Base-by-base conservation (phyloP, 1,140 invertebrate species). In the Cephus cinctus region DNA sequence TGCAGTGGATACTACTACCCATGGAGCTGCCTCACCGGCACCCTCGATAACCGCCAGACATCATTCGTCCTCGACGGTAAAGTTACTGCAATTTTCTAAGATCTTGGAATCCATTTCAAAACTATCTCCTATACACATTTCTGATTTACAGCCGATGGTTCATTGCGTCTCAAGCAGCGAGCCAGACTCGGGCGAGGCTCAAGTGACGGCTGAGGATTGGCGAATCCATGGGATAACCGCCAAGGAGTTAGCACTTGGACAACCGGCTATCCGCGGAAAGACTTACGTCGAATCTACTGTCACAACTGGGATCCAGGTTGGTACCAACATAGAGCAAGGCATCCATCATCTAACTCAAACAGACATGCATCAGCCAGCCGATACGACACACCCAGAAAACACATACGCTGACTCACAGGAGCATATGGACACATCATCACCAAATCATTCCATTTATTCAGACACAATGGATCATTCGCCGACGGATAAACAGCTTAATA, bases 101-200 rank as follows among this genome's bases (percentile, higher is more conserved):
- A 34, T 11, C 15, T 34, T 34, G 5, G 11, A 11, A 5, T 34
- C 5, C 5, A 15, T 8, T 34, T 34, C 5, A 34, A 34, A 34
- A 5, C 4, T 8, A 6, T 42, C 21, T 42, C n/a, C 27, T n/a
- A 25, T 12, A 45, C 2, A 36, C 12, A 31, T 34, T 27, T 22
- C 50, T 11, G n/a, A 5, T 53, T 78, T 78, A 27, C 69, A 89
- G 86, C 83, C 84, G 2, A 89, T 89, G 86, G 89, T 92, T 14
- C 88, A 91, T 68, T 91, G 87, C 64, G 85, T 91, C 36, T 91
- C 89, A 2, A 90, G 88, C 61, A 90, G 88, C 62, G 87, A 90
- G 63, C 86, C 85, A 9, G 87, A 89, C 67, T 81, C 84, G 40
- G 81, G 81, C 0, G 86, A 86, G 36, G 52, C 57, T 9, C 69